These are phyloP conservation scores for Manis pentadactyla DNA, from an alignment of 2,797 vertebrate genomes.

Conservation along the genomic window DNA sequence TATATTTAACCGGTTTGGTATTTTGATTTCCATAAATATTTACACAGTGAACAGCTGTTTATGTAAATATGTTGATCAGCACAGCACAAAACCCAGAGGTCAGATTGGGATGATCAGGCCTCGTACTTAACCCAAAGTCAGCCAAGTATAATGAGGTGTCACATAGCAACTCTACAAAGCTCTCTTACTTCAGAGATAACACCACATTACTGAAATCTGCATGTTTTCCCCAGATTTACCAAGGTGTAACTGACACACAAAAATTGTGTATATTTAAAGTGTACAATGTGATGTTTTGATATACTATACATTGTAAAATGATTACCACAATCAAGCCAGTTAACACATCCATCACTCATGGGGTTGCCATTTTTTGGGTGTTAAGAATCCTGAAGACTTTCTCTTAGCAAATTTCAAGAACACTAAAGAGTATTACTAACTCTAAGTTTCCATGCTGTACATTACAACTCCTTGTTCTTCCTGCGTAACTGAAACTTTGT, in stretches of 20 bases:
- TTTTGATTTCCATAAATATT: constrained; percentile 67
- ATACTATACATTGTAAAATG: not conserved
- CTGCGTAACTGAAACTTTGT: not conserved
- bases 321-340: not conserved
- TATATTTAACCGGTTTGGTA: constrained; percentile 60
- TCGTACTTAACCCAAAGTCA: constrained; percentile 1
- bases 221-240: not conserved
- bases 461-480: not conserved
- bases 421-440: not conserved
- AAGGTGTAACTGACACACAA: not conserved
- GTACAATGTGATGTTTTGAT: not conserved
- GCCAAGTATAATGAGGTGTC: not conserved
- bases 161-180: not conserved
- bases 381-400: not conserved
- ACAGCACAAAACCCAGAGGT: constrained; percentile 36
- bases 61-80: constrained; percentile 34
- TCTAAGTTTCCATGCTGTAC: not conserved
- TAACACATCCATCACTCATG: not conserved
- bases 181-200: not conserved
- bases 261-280: not conserved
- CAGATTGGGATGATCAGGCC: not conserved
- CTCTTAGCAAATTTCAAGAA: not conserved
- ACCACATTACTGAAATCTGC: not conserved
- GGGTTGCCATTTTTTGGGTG: not conserved
- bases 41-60: constrained; percentile 61